phyloP scores from a whole-genome alignment of 2,797 vertebrate species.

The Remorina albescens region DNA sequence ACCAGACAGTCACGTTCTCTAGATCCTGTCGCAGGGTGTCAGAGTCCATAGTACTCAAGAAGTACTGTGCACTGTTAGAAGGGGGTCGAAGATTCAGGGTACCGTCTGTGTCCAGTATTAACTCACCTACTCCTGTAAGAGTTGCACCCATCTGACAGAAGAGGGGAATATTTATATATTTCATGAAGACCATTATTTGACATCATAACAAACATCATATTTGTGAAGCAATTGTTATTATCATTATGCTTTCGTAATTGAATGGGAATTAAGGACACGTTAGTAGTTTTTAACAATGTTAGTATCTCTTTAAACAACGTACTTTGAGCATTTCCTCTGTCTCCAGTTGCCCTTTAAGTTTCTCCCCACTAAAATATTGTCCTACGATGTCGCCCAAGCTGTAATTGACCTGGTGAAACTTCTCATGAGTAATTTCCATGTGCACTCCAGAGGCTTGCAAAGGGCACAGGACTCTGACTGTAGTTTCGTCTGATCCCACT shows the following conservation, averaged over 20 bases:
- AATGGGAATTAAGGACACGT: not conserved
- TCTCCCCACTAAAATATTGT: slow-evolving; percentile 91
- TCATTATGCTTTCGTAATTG: not conserved
- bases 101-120: slow-evolving; percentile 85
- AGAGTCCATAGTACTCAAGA: slow-evolving; percentile 86
- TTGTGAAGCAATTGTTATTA: too few relatives aligned
- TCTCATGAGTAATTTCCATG: slow-evolving; percentile 88
- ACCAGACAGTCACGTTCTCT: slow-evolving; percentile 72
- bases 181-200: not conserved
- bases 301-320: slow-evolving; percentile 26
- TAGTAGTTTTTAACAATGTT: not conserved
- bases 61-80: slow-evolving; percentile 79
- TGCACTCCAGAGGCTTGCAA: slow-evolving; percentile 84
- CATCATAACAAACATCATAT: not conserved
- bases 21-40: slow-evolving; percentile 81
- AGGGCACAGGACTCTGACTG: slow-evolving; percentile 85
- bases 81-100: slow-evolving; percentile 87
- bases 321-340: slow-evolving; percentile 91
- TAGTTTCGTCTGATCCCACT: slow-evolving; percentile 68
- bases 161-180: not conserved
- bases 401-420: slow-evolving; percentile 87
- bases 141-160: slow-evolving; percentile 83
- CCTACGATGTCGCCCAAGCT: slow-evolving; percentile 86
- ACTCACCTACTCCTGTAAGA: slow-evolving; percentile 88
- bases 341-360: slow-evolving; percentile 91